These are phyloP conservation scores for Lamellibrachia satsuma DNA, from an alignment of 2,888 invertebrate species.

Conservation along the genomic window DNA sequence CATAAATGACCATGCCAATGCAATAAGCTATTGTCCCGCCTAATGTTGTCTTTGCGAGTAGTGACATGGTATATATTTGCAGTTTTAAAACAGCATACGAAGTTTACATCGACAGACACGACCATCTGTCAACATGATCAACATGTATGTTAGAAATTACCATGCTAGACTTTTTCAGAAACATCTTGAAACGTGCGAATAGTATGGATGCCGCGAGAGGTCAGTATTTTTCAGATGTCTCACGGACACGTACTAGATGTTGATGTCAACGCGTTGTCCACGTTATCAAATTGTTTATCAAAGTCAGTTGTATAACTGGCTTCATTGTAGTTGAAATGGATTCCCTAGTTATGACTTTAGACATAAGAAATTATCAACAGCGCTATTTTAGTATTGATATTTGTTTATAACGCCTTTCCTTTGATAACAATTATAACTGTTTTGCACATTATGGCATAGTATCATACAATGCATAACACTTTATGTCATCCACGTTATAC, in stretches of 20 bases:
- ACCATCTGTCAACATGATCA: neutral
- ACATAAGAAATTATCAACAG: too few species aligned
- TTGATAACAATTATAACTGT: too few species aligned
- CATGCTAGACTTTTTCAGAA: neutral
- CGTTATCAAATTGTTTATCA: neutral
- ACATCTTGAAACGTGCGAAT: neutral
- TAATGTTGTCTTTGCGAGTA: slow-evolving; percentile 44
- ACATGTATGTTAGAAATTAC: neutral
- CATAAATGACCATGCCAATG: slow-evolving; percentile 46
- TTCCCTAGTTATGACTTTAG: neutral
- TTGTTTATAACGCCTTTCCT: too few species aligned
- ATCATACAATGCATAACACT: too few species aligned
- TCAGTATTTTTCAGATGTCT: neutral
- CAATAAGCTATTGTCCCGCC: slow-evolving; percentile 42
- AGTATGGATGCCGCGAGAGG: neutral
- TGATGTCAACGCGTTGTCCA: neutral
- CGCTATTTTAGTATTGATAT: too few species aligned
- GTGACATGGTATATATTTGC: slow-evolving; percentile 30
- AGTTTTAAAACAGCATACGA: neutral
- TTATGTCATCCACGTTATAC: too few species aligned
- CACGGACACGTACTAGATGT: neutral
- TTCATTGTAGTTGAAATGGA: neutral
- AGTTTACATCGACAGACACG: neutral
- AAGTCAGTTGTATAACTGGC: neutral
- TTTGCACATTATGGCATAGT: too few species aligned